Base-by-base conservation (phyloP, 1,140 invertebrate species). In the Onthophagus taurus region DNA sequence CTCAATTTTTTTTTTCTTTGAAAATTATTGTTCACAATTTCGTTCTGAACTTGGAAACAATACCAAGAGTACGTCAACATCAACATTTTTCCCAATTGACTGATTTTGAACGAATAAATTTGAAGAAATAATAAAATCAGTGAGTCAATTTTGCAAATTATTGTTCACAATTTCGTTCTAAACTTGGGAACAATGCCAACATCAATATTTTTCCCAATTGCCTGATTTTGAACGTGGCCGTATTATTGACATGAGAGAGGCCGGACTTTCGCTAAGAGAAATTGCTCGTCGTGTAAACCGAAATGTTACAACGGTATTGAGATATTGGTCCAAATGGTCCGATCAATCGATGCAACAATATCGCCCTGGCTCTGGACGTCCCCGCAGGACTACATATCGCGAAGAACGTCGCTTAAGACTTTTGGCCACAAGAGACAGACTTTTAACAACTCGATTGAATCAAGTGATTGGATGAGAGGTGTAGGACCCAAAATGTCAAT, bases 361-460 rank as follows among this genome's bases (percentile, higher is more conserved):
- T 35, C 17, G 33, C 33, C 33, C 11, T 35, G 33, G 33, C 11
- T 35, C 33, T 35, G 33, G 33, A 35, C 33, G 33, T 35, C 33
- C 33, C 16, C 33, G 33, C 11, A 18, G 13, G 33, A 35, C 33
- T 18, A 35, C 33, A 35, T 11, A 35, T 35, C 33, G 33, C 17
- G 33, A 35, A 35, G 33, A 35, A 35, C 33, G 17, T 18, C 33
- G 33, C 17, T 35, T 35, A 35, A 2, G 6, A 35, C 33, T 16
- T 35, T 35, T 35, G 33, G 33, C 17, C 33, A 35, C 33, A 35
- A 35, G n/a, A n/a, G n/a, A n/a, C n/a, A n/a, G n/a, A n/a, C n/a
- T n/a, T n/a, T n/a, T n/a, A n/a, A n/a, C n/a, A n/a, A n/a, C n/a
- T n/a, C n/a, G n/a, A n/a, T n/a, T n/a, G n/a, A n/a, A n/a, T n/a